These are phyloP conservation scores for Corythoichthys haematopterus DNA, from an alignment of 2,113 vertebrate species.

Conservation along the genomic window DNA sequence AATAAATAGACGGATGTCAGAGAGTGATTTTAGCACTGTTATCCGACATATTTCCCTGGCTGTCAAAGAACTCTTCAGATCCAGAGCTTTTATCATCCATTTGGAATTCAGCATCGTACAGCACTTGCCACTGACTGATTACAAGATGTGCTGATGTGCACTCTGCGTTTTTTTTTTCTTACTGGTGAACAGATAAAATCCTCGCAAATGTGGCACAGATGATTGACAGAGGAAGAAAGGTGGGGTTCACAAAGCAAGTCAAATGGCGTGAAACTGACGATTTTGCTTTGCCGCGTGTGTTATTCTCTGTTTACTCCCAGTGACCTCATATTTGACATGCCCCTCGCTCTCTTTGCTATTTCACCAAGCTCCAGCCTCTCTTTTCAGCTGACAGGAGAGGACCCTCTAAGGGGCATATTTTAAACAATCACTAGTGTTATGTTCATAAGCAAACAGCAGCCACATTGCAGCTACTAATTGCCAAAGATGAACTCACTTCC, in stretches of 20 bases:
- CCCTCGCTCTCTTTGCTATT: slow-evolving; percentile 67
- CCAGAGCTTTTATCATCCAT: slow-evolving; percentile 25
- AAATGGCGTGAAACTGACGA: slow-evolving; percentile 52
- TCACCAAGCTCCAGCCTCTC: slow-evolving; percentile 62
- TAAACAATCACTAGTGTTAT: neutral
- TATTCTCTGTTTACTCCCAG: slow-evolving; percentile 68
- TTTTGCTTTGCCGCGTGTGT: slow-evolving; percentile 55
- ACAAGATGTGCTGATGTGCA: slow-evolving; percentile 36
- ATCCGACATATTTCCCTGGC: slow-evolving; percentile 16
- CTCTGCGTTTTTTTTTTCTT: slow-evolving; percentile 31
- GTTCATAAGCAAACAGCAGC: too few species aligned
- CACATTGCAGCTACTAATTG: too few species aligned
- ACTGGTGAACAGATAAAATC: slow-evolving; percentile 35
- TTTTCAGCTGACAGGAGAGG: slow-evolving; percentile 57
- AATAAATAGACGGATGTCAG: slow-evolving; percentile 15
- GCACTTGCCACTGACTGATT: slow-evolving; percentile 40
- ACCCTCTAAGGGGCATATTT: slow-evolving; percentile 35
- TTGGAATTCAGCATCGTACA: slow-evolving; percentile 28
- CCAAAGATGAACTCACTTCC: too few species aligned
- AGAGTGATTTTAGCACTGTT: slow-evolving; percentile 17
- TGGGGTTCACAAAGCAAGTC: slow-evolving; percentile 22
- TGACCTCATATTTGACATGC: slow-evolving; percentile 70
- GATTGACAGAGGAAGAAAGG: slow-evolving; percentile 24
- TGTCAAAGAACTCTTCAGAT: slow-evolving; percentile 25
- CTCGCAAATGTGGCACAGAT: slow-evolving; percentile 23